Evolutionary conservation across 2,113 vertebrate genomes (phyloP).

Genomic region (Henicopernis longicauda): DNA sequence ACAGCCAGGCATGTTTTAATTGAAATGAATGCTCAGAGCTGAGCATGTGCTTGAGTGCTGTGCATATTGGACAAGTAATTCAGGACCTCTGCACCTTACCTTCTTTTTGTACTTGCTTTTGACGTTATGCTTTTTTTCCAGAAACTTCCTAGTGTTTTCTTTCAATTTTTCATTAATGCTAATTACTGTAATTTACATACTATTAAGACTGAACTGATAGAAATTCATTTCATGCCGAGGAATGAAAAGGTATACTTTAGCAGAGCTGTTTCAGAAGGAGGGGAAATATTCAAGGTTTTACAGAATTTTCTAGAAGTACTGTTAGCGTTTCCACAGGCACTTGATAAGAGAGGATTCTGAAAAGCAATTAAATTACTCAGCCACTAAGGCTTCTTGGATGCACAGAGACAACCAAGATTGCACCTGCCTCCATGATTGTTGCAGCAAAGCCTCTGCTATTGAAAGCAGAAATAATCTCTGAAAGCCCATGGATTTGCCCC

Average conservation of each 20-base stretch:
- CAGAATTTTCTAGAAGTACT: background rate
- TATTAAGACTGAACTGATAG: slow-evolving; percentile 2
- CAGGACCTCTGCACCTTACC: background rate
- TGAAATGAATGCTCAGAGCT: background rate
- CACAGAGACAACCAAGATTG: background rate
- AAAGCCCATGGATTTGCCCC: background rate
- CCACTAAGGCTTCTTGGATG: background rate
- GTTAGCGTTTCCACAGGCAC: background rate
- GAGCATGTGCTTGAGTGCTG: background rate
- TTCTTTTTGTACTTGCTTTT: slow-evolving; percentile 19
- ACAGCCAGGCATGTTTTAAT: background rate
- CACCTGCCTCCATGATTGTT: background rate
- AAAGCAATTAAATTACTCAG: slow-evolving; percentile 23
- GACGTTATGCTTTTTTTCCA: background rate
- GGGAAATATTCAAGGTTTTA: background rate
- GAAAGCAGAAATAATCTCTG: background rate
- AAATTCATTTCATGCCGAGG: slow-evolving; percentile 8
- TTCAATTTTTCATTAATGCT: slow-evolving; percentile 22
- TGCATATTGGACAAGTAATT: background rate
- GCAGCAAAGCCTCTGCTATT: background rate
- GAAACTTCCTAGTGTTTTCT: background rate
- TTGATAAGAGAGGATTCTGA: background rate
- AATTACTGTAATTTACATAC: slow-evolving; percentile 37
- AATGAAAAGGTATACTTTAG: background rate
- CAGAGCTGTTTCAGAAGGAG: background rate